Percentiles rank a stretch among this genome's conserved stretches.
phyloP scores from a whole-genome alignment of 92 coral and sea anemone species.

The Actinernus sp. region DNA sequence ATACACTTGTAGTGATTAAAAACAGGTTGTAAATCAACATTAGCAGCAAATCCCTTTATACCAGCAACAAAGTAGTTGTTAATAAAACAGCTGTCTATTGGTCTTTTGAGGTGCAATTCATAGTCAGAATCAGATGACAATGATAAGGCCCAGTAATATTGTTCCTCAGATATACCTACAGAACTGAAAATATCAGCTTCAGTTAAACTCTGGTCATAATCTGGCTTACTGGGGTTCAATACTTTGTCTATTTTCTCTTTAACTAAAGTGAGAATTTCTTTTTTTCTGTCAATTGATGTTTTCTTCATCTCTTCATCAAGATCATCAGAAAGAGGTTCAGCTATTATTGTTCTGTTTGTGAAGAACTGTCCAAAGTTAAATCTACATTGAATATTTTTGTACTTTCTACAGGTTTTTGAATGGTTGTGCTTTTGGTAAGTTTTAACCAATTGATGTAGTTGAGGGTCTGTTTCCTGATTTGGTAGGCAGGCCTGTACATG shows the following conservation, averaged over 20 bases:
- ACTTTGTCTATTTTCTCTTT: conserved; percentile 45
- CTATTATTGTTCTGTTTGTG: conserved; percentile 39
- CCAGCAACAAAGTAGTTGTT: conserved; percentile 63
- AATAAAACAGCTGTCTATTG: conserved; percentile 50
- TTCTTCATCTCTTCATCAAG: conserved; percentile 15
- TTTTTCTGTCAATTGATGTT: conserved; percentile 2
- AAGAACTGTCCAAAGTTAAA: conserved; percentile 50
- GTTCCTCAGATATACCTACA: conserved; percentile 51
- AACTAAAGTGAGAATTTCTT: conserved; percentile 18
- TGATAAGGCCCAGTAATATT: conserved; percentile 71
- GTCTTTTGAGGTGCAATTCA: conserved; percentile 68
- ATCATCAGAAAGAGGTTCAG: conserved; percentile 64
- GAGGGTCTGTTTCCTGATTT: conserved; percentile 17
- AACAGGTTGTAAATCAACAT: conserved; percentile 54
- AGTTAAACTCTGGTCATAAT: conserved; percentile 29
- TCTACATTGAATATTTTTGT: conserved; percentile 36
- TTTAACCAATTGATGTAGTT: conserved; percentile 40
- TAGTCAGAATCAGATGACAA: conserved; percentile 68
- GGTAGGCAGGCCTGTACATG: conserved; percentile 60
- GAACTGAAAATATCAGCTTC: conserved; percentile 27
- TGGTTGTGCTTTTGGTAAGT: conserved; percentile 31
- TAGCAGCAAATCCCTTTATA: conserved; percentile 60
- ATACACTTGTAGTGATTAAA: conserved; percentile 59
- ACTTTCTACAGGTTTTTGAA: conserved; percentile 34
- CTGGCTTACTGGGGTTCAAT: conserved; percentile 20